Base-by-base conservation (phyloP, 2,797 vertebrate genomes). In the Anisognathus igniventris region DNA sequence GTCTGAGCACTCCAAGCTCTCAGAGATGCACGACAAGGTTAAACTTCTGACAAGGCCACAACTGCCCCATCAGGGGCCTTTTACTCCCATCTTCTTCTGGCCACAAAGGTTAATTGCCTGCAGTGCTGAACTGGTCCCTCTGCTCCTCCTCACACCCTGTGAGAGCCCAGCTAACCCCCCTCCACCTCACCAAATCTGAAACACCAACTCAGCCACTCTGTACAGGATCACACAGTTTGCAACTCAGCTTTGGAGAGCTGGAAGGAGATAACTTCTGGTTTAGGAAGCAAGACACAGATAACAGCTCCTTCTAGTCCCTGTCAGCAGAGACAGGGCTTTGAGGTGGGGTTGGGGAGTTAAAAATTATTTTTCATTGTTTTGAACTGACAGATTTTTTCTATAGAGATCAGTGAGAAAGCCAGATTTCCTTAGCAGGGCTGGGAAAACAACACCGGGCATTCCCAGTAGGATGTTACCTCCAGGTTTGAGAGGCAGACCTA, bases 101-200 rank as follows among this genome's bases (percentile, higher is more conserved):
- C 78, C 66, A 85, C 83, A 58, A 57, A 75, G 71, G 84, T 91
- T 70, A 91, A 89, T 28, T 76, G 85, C 53, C 72, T 77, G 57
- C 12, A 76, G 67, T 0, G 1, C 37, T 51, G 31, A 44, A 33
- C 76, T 57, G 0, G 45, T 35, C 44, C 39, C 23, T 3, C 12
- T 42, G 73, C 70, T 74, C 53, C 53, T 60, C 10, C 74, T 66
- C 58, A 12, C 12, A 77, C 14, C 10, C 56, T 28, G 44, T 18
- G 30, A 67, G 74, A 75, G 10, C 67, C 12, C 81, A 87, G 81
- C 57, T 39, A 14, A 13, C 20, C 19, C 9, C 14, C 31, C 37
- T 50, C 28, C 48, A 65, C 40, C 65, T 31, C 76, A 37, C 15
- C 40, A 47, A 22, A 73, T 42, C 51, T 44, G 7, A 50, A 80